Conservation (phyloP, 2,888 invertebrate genomes). For the Drosophila atroscutellata region DNA sequence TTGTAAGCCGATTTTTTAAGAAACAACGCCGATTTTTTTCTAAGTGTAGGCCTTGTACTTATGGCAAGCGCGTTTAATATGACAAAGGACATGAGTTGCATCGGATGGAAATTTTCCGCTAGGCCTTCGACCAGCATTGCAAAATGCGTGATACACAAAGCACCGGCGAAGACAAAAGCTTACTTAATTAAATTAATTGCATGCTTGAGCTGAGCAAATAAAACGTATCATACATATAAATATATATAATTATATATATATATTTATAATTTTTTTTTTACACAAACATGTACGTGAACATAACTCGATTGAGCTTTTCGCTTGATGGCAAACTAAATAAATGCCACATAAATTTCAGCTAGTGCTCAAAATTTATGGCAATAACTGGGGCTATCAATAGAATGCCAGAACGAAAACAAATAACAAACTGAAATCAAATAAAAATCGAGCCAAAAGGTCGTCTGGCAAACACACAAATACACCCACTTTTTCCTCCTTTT, state of each 20-base stretch:
- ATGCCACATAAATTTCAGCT: conserved; percentile 52
- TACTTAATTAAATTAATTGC: conserved; percentile 60
- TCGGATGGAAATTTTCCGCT: background rate
- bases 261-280: background rate
- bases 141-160: conserved; percentile 53
- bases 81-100: conserved; percentile 43
- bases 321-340: conserved; percentile 57
- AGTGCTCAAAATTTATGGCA: conserved; percentile 53
- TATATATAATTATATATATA: background rate
- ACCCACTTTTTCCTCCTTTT: background rate
- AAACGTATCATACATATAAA: conserved; percentile 7
- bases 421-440: conserved; percentile 59
- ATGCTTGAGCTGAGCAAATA: conserved; percentile 30
- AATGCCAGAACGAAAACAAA: conserved; percentile 38
- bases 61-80: conserved; percentile 19
- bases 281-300: background rate
- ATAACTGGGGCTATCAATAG: conserved; percentile 44
- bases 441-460: conserved; percentile 42
- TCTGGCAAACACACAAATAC: conserved; percentile 14
- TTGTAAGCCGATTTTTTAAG: background rate
- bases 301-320: conserved; percentile 15
- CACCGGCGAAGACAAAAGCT: conserved; percentile 41
- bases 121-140: conserved; percentile 16
- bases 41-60: background rate
- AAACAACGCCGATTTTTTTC: background rate